phyloP scores from a whole-genome alignment of 2,888 invertebrate genomes.

The Eupithecia subumbrata region DNA sequence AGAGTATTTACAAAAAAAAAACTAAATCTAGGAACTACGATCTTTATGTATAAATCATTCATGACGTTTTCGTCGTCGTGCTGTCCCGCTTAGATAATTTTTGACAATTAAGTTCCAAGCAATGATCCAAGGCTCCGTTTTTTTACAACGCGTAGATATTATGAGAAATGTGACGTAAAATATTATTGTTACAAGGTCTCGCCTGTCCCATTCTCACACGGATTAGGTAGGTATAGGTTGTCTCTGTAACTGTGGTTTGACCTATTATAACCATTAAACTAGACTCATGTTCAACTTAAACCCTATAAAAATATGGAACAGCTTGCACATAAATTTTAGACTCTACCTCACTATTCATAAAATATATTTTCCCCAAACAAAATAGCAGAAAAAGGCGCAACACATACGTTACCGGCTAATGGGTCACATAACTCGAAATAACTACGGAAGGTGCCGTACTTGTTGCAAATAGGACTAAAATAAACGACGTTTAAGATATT shows the following conservation, averaged over 20 bases:
- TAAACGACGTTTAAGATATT: conserved; percentile 48
- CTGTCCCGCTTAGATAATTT: no score
- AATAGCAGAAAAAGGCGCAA: conserved; percentile 22
- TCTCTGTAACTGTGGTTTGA: no score
- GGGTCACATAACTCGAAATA: conserved; percentile 35
- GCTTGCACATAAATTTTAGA: conserved; percentile 4
- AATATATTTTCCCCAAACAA: conserved; percentile 29
- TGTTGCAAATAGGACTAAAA: conserved; percentile 43
- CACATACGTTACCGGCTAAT: conserved; percentile 34
- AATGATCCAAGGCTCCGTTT: no score
- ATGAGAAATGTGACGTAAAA: background rate
- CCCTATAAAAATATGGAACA: background rate
- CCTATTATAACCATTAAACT: background rate
- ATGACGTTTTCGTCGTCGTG: no score
- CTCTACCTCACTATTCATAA: conserved; percentile 6
- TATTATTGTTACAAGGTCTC: background rate
- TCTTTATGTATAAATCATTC: no score
- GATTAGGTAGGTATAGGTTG: background rate
- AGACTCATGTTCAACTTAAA: no score
- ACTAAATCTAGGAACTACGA: no score
- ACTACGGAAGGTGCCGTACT: conserved; percentile 42
- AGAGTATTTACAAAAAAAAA: no score
- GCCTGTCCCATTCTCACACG: background rate
- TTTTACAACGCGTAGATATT: background rate
- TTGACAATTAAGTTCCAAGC: no score